phyloP scores from a whole-genome alignment of 2,888 invertebrate genomes.

The Apodemia zela region DNA sequence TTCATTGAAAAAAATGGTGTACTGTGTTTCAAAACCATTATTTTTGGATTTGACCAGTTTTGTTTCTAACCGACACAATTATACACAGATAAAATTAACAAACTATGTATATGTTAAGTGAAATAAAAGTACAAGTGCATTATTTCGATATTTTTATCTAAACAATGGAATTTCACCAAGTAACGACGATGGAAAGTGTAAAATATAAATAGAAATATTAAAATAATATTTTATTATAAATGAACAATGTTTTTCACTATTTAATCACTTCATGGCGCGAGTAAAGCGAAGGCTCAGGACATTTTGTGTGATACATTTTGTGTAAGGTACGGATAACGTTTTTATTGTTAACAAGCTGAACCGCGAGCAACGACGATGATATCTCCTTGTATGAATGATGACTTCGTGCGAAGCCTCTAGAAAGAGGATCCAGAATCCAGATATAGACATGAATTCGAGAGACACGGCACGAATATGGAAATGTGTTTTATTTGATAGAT shows the following conservation, averaged over 20 bases:
- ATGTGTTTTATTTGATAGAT: slow-evolving; percentile 39
- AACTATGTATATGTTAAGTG: too few species aligned
- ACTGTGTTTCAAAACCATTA: too few species aligned
- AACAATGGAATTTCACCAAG: too few species aligned
- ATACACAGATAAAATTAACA: too few species aligned
- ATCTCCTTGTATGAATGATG: slow-evolving; percentile 79
- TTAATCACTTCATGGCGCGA: slow-evolving; percentile 5
- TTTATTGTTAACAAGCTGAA: slow-evolving; percentile 79
- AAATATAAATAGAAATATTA: too few species aligned
- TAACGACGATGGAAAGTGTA: too few species aligned
- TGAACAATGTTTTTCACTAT: not conserved
- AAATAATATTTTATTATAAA: not conserved
- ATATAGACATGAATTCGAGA: slow-evolving; percentile 59
- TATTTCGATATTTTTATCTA: too few species aligned
- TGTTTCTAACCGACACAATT: too few species aligned
- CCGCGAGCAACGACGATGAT: slow-evolving; percentile 74
- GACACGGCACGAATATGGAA: slow-evolving; percentile 74
- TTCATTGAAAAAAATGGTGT: too few species aligned
- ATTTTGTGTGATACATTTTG: slow-evolving; percentile 69
- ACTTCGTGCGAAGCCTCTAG: slow-evolving; percentile 76
- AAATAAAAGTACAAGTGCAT: too few species aligned
- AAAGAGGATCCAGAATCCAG: slow-evolving; percentile 54
- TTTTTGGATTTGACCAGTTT: too few species aligned
- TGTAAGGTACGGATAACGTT: slow-evolving; percentile 72
- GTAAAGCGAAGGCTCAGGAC: slow-evolving; percentile 27